These are phyloP conservation scores for Escarpia spicata DNA, from an alignment of 2,888 invertebrate genomes.

Conservation along the genomic window DNA sequence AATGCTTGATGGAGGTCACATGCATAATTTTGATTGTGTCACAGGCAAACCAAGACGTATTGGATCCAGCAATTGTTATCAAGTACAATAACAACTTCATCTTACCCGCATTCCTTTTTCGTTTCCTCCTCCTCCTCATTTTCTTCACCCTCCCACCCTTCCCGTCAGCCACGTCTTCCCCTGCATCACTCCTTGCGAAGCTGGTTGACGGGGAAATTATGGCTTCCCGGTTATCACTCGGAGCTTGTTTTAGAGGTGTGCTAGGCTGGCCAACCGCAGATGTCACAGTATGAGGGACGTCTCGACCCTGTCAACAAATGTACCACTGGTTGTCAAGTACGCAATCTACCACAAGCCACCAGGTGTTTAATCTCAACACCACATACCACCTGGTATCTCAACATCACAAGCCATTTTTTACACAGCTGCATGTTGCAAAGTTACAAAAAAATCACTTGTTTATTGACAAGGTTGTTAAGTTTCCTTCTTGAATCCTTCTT, in stretches of 20 bases:
- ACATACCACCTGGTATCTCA: not conserved
- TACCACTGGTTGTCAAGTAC: not conserved
- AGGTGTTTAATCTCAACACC: too few species aligned
- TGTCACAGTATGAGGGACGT: not conserved
- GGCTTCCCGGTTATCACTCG: not conserved
- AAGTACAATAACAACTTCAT: not conserved
- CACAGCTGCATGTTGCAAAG: not conserved
- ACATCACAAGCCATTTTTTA: not conserved
- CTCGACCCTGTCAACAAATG: not conserved
- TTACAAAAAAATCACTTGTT: not conserved
- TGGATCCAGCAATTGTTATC: not conserved
- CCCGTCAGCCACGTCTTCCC: not conserved
- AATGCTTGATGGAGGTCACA: too few species aligned
- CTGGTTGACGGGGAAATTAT: not conserved
- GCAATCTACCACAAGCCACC: too few species aligned
- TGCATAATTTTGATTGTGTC: too few species aligned
- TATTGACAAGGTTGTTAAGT: not conserved
- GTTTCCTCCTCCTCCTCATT: not conserved
- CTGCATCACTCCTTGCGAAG: not conserved
- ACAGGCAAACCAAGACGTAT: too few species aligned
- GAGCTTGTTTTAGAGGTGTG: not conserved
- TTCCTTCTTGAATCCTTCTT: too few species aligned
- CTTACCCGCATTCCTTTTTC: constrained; percentile 5
- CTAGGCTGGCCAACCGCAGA: too few species aligned
- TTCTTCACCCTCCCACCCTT: not conserved